Percentiles rank a stretch among this genome's conserved stretches.
Evolutionary conservation across 2,113 vertebrate genomes (phyloP).

Genomic region (Ornithorhynchus anatinus): DNA sequence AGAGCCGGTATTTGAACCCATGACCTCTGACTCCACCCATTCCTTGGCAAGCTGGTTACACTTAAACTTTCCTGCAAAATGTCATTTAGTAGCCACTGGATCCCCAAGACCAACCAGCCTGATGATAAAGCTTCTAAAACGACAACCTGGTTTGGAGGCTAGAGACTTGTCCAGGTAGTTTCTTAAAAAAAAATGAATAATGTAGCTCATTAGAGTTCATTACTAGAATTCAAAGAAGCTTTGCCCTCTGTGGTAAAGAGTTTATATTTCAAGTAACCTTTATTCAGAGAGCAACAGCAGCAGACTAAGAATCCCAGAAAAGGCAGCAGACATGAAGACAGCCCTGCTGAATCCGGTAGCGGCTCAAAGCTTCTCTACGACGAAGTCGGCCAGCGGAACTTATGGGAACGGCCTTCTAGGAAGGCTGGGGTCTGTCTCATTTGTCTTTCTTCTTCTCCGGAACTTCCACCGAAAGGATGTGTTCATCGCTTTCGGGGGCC

Average conservation of each 20-base stretch:
- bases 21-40: too few species aligned
- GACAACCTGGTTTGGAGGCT: not conserved
- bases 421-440: not conserved
- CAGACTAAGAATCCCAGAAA: constrained; percentile 1
- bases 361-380: constrained; percentile 20
- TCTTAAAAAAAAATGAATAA: not conserved
- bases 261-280: not conserved
- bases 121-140: not conserved
- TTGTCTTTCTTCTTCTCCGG: constrained; percentile 16
- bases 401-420: not conserved
- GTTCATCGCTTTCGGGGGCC: constrained; percentile 46
- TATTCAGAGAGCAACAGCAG: not conserved
- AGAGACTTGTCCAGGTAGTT: not conserved
- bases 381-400: not conserved
- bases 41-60: not conserved
- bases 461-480: constrained; percentile 78
- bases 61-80: not conserved
- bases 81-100: constrained; percentile 5
- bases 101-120: constrained; percentile 3
- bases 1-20: too few species aligned
- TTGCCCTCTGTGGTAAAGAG: not conserved
- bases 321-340: constrained; percentile 11
- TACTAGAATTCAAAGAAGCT: not conserved
- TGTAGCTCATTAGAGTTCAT: not conserved
- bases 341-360: not conserved